phyloP scores from a whole-genome alignment of 1,140 invertebrate genomes.

The Aphidius gifuensis region DNA sequence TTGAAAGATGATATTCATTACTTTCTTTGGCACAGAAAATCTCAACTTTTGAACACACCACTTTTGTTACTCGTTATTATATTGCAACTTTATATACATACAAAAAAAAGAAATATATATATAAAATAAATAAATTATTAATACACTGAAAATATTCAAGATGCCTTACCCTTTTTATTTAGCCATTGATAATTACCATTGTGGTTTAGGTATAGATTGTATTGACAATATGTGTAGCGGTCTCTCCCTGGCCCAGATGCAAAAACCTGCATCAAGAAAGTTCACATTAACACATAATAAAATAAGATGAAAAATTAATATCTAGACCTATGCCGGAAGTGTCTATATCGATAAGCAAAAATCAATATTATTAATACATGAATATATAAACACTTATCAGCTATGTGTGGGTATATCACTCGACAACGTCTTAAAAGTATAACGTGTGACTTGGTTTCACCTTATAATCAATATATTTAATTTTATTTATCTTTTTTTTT shows the following conservation, averaged over 20 bases:
- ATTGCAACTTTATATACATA: background rate
- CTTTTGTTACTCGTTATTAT: slow-evolving; percentile 6
- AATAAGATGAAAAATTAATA: no score
- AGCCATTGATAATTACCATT: background rate
- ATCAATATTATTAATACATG: background rate
- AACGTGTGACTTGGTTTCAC: slow-evolving; percentile 6
- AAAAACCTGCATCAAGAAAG: no score
- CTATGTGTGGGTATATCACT: no score
- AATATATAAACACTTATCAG: background rate
- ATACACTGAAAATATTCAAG: background rate
- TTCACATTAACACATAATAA: no score
- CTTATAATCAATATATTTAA: background rate
- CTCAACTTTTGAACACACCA: slow-evolving; percentile 1
- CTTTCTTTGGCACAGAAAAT: slow-evolving; percentile 42
- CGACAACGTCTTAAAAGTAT: background rate
- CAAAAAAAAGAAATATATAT: no score
- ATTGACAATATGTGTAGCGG: no score
- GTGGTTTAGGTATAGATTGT: background rate
- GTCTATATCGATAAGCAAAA: background rate
- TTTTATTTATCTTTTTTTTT: no score
- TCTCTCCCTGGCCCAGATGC: no score
- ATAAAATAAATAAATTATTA: background rate
- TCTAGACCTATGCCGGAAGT: slow-evolving; percentile 1
- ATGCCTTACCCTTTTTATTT: background rate
- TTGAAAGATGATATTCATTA: slow-evolving; percentile 29